phyloP scores from a whole-genome alignment of 2,888 invertebrate species.

The Yponomeuta malinellus region DNA sequence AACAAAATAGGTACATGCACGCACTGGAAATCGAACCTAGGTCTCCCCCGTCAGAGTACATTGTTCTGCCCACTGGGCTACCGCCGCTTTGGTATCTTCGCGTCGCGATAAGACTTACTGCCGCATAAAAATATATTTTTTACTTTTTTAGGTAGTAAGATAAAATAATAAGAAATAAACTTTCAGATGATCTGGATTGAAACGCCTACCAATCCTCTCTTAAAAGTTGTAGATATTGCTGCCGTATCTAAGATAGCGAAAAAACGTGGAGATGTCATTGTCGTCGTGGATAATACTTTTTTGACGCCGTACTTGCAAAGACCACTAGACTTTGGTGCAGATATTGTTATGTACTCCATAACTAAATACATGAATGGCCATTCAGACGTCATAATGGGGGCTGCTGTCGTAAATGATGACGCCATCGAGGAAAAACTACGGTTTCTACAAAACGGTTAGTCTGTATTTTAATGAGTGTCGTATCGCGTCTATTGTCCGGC shows the following conservation, averaged over 20 bases:
- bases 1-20: too few species aligned
- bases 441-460: conserved; percentile 91
- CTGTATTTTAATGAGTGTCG: not conserved
- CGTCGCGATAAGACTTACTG: not conserved
- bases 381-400: conserved; percentile 97
- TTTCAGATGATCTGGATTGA: conserved; percentile 92
- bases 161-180: too few species aligned
- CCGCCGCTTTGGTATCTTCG: too few species aligned
- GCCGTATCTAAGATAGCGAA: conserved; percentile 78
- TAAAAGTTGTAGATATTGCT: conserved; percentile 92
- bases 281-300: conserved; percentile 96
- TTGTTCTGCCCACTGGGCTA: too few species aligned
- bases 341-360: conserved; percentile 92
- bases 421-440: conserved; percentile 82
- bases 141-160: too few species aligned
- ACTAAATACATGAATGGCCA: conserved; percentile 99
- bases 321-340: conserved; percentile 93
- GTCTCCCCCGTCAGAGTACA: too few species aligned
- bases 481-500: too few species aligned
- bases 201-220: conserved; percentile 95
- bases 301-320: conserved; percentile 93
- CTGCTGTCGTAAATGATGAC: conserved; percentile 83
- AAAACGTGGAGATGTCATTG: conserved; percentile 74
- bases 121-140: not conserved
- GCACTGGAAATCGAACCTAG: too few species aligned